Evolutionary conservation across 2,113 vertebrate genomes (phyloP).

Genomic region (Zootoca vivipara): DNA sequence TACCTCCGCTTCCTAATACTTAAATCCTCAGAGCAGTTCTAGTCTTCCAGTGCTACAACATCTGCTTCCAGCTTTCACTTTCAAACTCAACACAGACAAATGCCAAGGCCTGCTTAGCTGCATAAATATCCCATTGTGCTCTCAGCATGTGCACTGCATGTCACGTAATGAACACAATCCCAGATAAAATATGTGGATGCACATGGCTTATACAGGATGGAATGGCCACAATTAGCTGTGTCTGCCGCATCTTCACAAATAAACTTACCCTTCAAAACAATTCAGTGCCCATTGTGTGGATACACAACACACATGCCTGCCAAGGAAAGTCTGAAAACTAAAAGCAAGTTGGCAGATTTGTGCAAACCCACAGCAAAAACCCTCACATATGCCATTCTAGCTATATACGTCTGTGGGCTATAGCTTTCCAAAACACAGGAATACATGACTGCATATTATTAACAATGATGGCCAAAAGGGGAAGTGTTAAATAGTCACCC

Average conservation of each 20-base stretch:
- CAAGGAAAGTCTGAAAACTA: background rate
- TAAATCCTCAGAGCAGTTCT: background rate
- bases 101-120: background rate
- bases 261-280: background rate
- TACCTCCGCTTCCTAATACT: background rate
- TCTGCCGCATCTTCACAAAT: background rate
- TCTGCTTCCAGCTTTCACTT: background rate
- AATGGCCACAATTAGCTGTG: background rate
- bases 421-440: constrained; percentile 7
- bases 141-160: background rate
- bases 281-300: background rate
- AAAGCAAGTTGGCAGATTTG: background rate
- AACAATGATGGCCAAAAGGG: constrained; percentile 25
- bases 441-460: constrained; percentile 34
- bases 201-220: background rate
- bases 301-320: background rate
- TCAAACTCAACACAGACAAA: background rate
- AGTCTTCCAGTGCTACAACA: background rate
- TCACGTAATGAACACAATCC: background rate
- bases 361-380: background rate
- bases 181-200: background rate
- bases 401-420: constrained; percentile 34
- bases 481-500: constrained; percentile 10
- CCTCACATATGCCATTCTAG: constrained; percentile 9
- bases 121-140: background rate